Evolutionary conservation across 2,113 vertebrate genomes (phyloP), one percentile per base, ranked within the genome.

Genomic region (Labeo rohita): DNA sequence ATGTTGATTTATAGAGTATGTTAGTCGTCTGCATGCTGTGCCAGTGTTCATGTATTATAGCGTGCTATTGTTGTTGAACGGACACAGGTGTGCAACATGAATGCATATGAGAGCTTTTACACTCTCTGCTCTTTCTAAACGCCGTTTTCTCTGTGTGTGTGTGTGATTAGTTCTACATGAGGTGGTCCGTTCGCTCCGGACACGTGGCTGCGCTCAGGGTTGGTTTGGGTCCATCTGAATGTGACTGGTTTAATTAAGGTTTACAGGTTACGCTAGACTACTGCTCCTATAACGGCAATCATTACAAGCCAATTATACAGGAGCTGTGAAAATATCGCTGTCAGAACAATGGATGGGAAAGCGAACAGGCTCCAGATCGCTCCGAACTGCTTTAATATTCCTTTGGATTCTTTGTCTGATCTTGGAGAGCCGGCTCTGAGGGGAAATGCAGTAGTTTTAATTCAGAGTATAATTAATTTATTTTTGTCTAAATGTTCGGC

Each of bases 201-300:
- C 90, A 91, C 88, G 6, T 28, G 52, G 80, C 87, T 86, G 80
- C 90, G 88, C 89, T 87, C 54, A 83, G 73, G 68, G 78, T 72
- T 84, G 84, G 72, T 76, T 83, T 82, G 83, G 68, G 91, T 89
- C 88, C 74, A 72, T 89, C 91, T 94, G 89, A 94, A 94, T 91
- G 90, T 91, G 89, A 82, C 90, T 87, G 91, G 92, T 90, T 93
- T 94, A 94, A 94, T 94, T 94, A 94, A 93, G 91, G 91, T 94
- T 94, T 94, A 93, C 93, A 92, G 93, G 91, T 94, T 93, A 89
- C 87, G 87, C 90, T 86, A 92, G 92, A 91, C 90, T 91, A 90
- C 88, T 89, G 91, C 91, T 91, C 91, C 92, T 93, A 92, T 92
- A 92, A 93, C 90, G 80, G 78, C 61, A 68, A 88, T 92, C 91